These are phyloP conservation scores for Diadophis punctatus DNA, from an alignment of 2,113 vertebrate genomes.

Conservation along the genomic window DNA sequence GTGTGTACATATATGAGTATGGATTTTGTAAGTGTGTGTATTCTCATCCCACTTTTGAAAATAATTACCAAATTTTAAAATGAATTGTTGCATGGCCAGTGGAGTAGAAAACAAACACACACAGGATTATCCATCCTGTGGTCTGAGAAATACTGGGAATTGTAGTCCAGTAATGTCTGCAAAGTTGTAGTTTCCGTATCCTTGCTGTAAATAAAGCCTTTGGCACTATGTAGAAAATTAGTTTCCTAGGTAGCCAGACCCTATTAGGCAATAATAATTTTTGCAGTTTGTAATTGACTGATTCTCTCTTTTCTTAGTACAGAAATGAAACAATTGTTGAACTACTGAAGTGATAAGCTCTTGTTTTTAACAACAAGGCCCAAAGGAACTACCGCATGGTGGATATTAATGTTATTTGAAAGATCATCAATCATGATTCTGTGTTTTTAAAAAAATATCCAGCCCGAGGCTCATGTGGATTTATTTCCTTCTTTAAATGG, in stretches of 20 bases:
- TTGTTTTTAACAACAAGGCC: background rate
- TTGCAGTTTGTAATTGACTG: slow-evolving; percentile 1
- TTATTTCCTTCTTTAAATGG: slow-evolving; percentile 14
- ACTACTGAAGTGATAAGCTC: slow-evolving; percentile 8
- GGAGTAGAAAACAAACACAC: background rate
- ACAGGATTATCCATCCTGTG: rapidly evolving
- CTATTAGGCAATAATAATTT: background rate
- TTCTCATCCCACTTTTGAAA: background rate
- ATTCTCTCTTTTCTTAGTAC: background rate
- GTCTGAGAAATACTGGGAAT: background rate
- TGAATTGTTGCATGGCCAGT: background rate
- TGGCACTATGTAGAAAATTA: background rate
- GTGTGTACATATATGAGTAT: background rate
- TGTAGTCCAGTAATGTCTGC: background rate
- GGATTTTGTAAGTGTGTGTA: background rate
- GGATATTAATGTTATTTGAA: slow-evolving; percentile 8
- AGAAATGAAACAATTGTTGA: background rate
- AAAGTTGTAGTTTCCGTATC: background rate
- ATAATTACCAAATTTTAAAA: background rate
- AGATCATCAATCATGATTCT: background rate
- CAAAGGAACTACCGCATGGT: background rate
- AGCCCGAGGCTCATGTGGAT: background rate
- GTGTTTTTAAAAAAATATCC: background rate
- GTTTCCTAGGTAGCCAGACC: background rate
- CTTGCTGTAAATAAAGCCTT: background rate